Base-by-base conservation (phyloP, 2,888 invertebrate species). In the Formica aserva region DNA sequence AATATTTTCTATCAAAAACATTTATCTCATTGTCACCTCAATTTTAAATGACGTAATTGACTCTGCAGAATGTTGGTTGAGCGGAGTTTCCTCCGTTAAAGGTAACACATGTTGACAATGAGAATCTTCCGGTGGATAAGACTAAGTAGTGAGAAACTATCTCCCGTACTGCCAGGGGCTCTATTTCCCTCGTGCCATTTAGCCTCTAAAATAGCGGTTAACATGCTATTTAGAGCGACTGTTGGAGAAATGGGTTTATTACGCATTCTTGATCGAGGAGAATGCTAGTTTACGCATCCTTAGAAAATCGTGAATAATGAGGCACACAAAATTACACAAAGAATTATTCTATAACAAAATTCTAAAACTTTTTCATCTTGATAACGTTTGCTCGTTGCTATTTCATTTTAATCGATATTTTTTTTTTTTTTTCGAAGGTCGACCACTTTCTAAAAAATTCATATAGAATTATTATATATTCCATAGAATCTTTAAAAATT, bases 181-280 rank as follows among this genome's bases (percentile, higher is more conserved):
- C n/a, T 9, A 29, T 41, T 41, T 67, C 41, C n/a, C 29, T 29
- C 35, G 55, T 55, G 67, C 29, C 65, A 38, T 65, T 65, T 65
- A 41, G 15, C 41, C 55, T 66, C 29, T 29, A 41, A 55, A 77
- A 77, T 55, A 55, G 55, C 22, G 32, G 11, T 77, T 77, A 57
- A 29, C 55, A 41, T 26, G 4, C n/a, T 22, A 29, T 77, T 66
- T 38, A 15, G 29, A 67, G 52, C 67, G 29, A 41, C 55, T 57
- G 29, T 77, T 77, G 57, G 29, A 15, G 69, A 67, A 77, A 67
- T 26, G n/a, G 15, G n/a, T 26, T 76, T 76, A 65, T 18, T 52
- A 41, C 48, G 65, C 22, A 35, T 66, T 55, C 15, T 57, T 18
- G 26, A n/a, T 41, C 26, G 29, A 38, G 11, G 18, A 2, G 11